Percentiles rank a stretch among this genome's conserved stretches.
phyloP scores from a whole-genome alignment of 1,140 invertebrate species.

The Ceratina calcarata region DNA sequence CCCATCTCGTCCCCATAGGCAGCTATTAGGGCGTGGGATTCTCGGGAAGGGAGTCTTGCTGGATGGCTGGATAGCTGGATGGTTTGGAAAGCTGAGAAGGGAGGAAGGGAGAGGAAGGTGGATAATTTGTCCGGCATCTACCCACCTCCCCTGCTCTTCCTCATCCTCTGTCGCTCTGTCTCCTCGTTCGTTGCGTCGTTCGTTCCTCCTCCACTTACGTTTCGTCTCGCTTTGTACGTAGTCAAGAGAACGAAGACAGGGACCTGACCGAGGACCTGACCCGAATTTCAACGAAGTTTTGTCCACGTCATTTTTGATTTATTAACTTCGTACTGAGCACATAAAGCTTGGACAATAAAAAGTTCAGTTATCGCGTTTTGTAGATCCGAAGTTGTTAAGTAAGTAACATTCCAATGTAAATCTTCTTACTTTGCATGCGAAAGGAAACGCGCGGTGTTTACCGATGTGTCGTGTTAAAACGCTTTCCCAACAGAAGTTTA shows the following conservation, averaged over 20 bases:
- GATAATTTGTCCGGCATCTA: conserved; percentile 75
- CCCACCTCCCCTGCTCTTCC: neutral
- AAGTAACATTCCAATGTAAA: neutral
- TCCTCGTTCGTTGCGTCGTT: neutral
- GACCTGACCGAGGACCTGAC: conserved; percentile 67
- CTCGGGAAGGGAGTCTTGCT: conserved; percentile 45
- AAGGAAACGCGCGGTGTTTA: neutral
- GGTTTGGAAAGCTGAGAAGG: conserved; percentile 54
- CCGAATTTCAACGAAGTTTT: conserved; percentile 74
- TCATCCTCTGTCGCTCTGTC: neutral
- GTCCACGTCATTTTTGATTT: conserved; percentile 62
- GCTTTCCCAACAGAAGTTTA: conserved; percentile 3
- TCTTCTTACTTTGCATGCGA: neutral
- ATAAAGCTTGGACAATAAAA: conserved; percentile 2
- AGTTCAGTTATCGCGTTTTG: neutral
- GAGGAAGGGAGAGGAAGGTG: conserved; percentile 65
- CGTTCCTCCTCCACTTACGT: conserved; percentile 13
- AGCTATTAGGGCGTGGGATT: conserved; percentile 68
- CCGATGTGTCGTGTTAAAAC: conserved; percentile 17
- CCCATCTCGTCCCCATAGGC: conserved; percentile 66
- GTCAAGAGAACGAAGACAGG: conserved; percentile 42
- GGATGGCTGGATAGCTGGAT: conserved; percentile 50
- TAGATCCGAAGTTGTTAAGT: neutral
- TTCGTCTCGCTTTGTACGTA: conserved; percentile 32
- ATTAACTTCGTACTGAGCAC: conserved; percentile 4